A percentile compares a stretch with the other conserved stretches of the same genome.
Conservation (phyloP, 2,113 vertebrate genomes). For the Polypterus senegalus region DNA sequence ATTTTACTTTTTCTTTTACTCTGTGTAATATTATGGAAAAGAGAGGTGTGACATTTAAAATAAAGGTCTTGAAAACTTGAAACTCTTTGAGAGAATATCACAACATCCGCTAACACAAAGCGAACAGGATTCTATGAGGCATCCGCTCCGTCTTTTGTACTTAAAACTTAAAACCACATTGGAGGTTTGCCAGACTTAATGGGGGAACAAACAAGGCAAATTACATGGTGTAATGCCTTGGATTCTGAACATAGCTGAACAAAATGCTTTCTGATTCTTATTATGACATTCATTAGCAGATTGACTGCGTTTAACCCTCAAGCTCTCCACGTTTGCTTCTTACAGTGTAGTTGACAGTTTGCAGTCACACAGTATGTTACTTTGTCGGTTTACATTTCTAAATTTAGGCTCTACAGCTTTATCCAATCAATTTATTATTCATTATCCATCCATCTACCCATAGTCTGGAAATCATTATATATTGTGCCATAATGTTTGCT, state of each 20-base stretch:
- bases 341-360: too few relatives aligned
- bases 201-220: slow-evolving; percentile 21
- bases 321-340: too few relatives aligned
- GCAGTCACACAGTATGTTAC: too few relatives aligned
- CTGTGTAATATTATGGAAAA: too few relatives aligned
- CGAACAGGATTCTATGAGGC: background rate
- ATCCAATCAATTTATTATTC: too few relatives aligned
- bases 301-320: slow-evolving; percentile 1
- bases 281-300: slow-evolving; percentile 40
- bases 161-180: slow-evolving; percentile 16
- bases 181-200: slow-evolving; percentile 14
- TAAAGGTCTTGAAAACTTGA: background rate
- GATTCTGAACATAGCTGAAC: slow-evolving; percentile 24
- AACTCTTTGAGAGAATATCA: slow-evolving; percentile 7
- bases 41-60: too few relatives aligned
- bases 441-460: too few relatives aligned
- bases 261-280: slow-evolving; percentile 41
- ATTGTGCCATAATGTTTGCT: too few relatives aligned
- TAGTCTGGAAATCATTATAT: too few relatives aligned
- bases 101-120: slow-evolving; percentile 9
- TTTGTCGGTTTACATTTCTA: too few relatives aligned
- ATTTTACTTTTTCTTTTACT: slow-evolving; percentile 19
- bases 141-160: slow-evolving; percentile 16
- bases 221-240: slow-evolving; percentile 32
- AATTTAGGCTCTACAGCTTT: too few relatives aligned